Percentiles rank a stretch among this genome's conserved stretches.
Conservation (phyloP, 2,797 vertebrate genomes). For the Anabas testudineus region DNA sequence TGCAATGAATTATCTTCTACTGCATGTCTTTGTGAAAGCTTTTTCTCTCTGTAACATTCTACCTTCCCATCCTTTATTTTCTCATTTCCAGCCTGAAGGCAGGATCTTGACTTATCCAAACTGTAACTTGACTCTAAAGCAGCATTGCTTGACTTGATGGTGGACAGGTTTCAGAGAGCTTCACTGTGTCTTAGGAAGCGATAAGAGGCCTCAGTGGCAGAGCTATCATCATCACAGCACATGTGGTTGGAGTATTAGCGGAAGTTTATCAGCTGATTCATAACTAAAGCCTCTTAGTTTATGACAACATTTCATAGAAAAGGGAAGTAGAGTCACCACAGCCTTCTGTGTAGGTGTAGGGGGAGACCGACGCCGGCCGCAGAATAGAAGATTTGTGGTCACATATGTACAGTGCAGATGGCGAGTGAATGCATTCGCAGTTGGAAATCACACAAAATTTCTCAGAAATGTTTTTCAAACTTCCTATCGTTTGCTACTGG, state of each 20-base stretch:
- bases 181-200: conserved; percentile 23
- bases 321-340: conserved; percentile 60
- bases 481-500: conserved; percentile 16
- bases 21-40: conserved; percentile 49
- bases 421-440: conserved; percentile 10
- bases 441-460: conserved; percentile 33
- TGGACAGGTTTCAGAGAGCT: conserved; percentile 23
- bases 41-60: conserved; percentile 36
- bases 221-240: conserved; percentile 29
- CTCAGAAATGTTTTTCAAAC: conserved; percentile 47
- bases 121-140: conserved; percentile 50
- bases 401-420: conserved; percentile 11
- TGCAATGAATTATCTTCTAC: conserved; percentile 68
- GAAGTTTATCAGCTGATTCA: conserved; percentile 66
- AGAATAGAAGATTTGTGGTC: conserved; percentile 51
- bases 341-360: conserved; percentile 13
- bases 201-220: conserved; percentile 12
- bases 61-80: conserved; percentile 40
- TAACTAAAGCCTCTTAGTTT: conserved; percentile 24
- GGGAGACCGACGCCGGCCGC: conserved; percentile 10
- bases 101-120: conserved; percentile 46
- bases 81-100: conserved; percentile 43
- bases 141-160: conserved; percentile 30
- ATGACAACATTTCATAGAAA: conserved; percentile 61
- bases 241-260: conserved; percentile 40